Evolutionary conservation across 2,113 vertebrate species (phyloP), one percentile per base, ranked within the genome.

Genomic region (Odontophorus gujanensis): DNA sequence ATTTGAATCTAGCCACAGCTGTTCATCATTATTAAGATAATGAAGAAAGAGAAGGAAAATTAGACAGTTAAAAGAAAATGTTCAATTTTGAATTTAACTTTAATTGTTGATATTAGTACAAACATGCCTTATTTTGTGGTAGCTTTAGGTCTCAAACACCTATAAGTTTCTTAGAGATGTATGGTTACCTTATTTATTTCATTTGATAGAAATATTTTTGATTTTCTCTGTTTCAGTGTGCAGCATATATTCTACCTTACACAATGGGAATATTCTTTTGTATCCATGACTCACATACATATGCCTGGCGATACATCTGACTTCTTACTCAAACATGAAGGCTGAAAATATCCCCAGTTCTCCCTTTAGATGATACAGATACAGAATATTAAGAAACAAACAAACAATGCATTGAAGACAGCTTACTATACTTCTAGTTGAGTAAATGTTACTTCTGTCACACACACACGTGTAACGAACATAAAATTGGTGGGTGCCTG

Each of bases 241-340:
- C 26, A 67, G 9, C 34, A 45, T 79, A 15, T 40, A 25, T 65
- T 81, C 43, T 13, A 11, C 18, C 80, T 86, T 11, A 59, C 20
- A 36, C 0, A 0, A 26, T 7, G 11, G 22, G 24, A 32, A 7
- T 34, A 50, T 7, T 26, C 42, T 18, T 58, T 13, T 20, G 28
- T 28, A 26, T 58, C 19, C 0, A 0, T 55, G 45, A 21, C 32
- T 19, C 13, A 38, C 13, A 50, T 1, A 6, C 13, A 50, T 1
- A 6, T 50, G 12, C 18, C 18, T 12, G 8, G 14, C 12, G 58
- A 30, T 62, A 82, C 5, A 34, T 81, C 36, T 48, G 42, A 45
- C 21, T 58, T 43, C 30, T 19, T 34, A 34, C 18, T 58, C 32
- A 45, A 40, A 17, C 7, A 11, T 58, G 53, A 45, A 57, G 22